phyloP scores from a whole-genome alignment of 2,797 vertebrate genomes.

The Distichodus sexfasciatus region DNA sequence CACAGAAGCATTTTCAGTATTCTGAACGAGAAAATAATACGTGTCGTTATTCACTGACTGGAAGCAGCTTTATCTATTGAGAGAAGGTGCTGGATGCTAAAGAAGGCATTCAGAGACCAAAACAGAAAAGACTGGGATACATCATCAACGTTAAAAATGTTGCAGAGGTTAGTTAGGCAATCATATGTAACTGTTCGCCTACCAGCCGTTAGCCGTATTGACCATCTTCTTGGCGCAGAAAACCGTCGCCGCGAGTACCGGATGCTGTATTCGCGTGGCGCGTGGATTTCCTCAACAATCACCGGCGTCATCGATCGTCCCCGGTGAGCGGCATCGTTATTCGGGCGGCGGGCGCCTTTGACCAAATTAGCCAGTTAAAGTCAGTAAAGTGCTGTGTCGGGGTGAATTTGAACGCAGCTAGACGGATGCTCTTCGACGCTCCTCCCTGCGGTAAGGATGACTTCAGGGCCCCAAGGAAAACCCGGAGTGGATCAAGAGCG shows the following conservation, averaged over 20 bases:
- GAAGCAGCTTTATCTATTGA: background rate
- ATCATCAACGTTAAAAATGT: too few relatives aligned
- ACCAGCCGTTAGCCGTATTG: slow-evolving; percentile 68
- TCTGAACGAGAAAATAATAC: too few relatives aligned
- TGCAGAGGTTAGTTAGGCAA: too few relatives aligned
- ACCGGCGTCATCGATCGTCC: slow-evolving; percentile 34
- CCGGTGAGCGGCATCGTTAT: slow-evolving; percentile 10
- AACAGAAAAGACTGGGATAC: too few relatives aligned
- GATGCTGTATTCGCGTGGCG: slow-evolving; percentile 47
- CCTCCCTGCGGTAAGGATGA: slow-evolving; percentile 80
- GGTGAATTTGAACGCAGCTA: slow-evolving; percentile 71
- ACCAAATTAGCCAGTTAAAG: slow-evolving; percentile 44
- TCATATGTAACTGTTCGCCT: too few relatives aligned
- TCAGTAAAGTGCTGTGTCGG: slow-evolving; percentile 66
- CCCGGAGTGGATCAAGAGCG: slow-evolving; percentile 60
- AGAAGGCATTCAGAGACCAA: too few relatives aligned
- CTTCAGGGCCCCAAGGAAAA: slow-evolving; percentile 60
- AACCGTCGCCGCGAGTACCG: slow-evolving; percentile 68
- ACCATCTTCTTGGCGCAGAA: slow-evolving; percentile 77
- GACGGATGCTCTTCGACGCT: slow-evolving; percentile 74
- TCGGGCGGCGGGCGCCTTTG: background rate
- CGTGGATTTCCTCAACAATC: slow-evolving; percentile 30
- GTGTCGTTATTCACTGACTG: too few relatives aligned
- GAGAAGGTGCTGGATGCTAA: background rate
- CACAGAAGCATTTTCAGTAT: too few relatives aligned